Base-by-base conservation (phyloP, 2,797 vertebrate species). In the Scomberomorus guttatus region DNA sequence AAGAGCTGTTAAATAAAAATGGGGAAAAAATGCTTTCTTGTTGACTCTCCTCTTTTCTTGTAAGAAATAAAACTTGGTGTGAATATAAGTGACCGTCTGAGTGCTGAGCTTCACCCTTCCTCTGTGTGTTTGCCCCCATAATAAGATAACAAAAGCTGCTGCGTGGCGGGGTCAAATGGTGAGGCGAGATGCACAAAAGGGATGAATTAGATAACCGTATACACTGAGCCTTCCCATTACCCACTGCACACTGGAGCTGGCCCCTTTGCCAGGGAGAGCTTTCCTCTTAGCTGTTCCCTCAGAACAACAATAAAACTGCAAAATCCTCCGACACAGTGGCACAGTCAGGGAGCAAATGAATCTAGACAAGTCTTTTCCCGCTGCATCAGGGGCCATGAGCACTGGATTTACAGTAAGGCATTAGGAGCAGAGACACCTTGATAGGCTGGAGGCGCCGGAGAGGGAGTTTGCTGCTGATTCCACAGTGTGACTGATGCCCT, bases 321-420 rank as follows among this genome's bases (percentile, higher is more conserved):
- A 80, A 83, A 52, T 80, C 60, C 59, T 69, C 66, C 60, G 70
- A 69, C 64, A 75, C 29, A 34, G 59, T 48, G 32, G 65, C 57
- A 18, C 55, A 58, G 66, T 34, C n/a, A 61, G 58, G 32, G 67
- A 79, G 46, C 67, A 73, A 82, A 74, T 20, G n/a, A 77, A 68
- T 71, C 52, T 13, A n/a, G 39, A 44, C 11, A 4, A 61, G 65
- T 17, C 64, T 60, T 55, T 69, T 46, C 71, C 77, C 0, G 20
- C 71, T 62, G 48, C 15, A 76, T 59, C 13, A 3, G 2, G 42
- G 27, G 56, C 34, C 3, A 1, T 24, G 27, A 80, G 78, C 78
- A 77, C 50, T 34, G 77, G 79, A 90, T 89, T 84, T 88, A 77
- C 86, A 82, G 55, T 67, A 34, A 22, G 67, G 83, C 69, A 77